These are phyloP conservation scores for Mythimna pallens DNA, from an alignment of 2,888 invertebrate species.

Conservation along the genomic window DNA sequence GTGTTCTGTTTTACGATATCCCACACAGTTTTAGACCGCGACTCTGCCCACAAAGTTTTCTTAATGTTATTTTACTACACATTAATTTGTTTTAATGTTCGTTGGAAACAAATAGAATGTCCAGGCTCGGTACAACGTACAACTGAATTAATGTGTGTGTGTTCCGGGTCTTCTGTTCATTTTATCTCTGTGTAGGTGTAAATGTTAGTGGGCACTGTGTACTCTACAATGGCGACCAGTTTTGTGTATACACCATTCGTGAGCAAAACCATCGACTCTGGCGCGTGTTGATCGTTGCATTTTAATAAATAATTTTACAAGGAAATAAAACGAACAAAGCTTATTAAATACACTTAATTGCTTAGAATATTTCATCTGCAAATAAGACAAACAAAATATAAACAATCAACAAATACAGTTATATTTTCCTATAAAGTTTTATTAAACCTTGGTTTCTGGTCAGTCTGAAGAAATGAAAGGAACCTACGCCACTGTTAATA, in stretches of 20 bases:
- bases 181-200: conserved; percentile 49
- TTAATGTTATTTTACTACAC: conserved; percentile 69
- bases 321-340: conserved; percentile 6
- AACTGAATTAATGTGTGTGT: conserved; percentile 53
- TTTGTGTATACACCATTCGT: conserved; percentile 33
- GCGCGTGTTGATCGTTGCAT: conserved; percentile 27
- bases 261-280: conserved; percentile 48
- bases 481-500: not conserved
- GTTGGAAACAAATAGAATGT: conserved; percentile 57
- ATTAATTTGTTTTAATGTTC: conserved; percentile 72
- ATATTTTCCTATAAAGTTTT: not conserved
- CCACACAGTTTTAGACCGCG: conserved; percentile 56
- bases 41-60: conserved; percentile 67
- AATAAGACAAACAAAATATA: conserved; percentile 13
- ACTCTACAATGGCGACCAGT: conserved; percentile 45
- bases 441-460: not conserved
- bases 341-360: conserved; percentile 19
- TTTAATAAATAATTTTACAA: conserved; percentile 36
- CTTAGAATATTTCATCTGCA: not conserved
- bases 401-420: not conserved
- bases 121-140: conserved; percentile 42
- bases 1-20: conserved; percentile 58
- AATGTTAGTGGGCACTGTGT: conserved; percentile 44
- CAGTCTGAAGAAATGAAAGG: not conserved
- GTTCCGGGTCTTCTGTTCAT: conserved; percentile 52